Conservation (phyloP, 2,113 vertebrate genomes). For the Eulacestoma nigropectus region DNA sequence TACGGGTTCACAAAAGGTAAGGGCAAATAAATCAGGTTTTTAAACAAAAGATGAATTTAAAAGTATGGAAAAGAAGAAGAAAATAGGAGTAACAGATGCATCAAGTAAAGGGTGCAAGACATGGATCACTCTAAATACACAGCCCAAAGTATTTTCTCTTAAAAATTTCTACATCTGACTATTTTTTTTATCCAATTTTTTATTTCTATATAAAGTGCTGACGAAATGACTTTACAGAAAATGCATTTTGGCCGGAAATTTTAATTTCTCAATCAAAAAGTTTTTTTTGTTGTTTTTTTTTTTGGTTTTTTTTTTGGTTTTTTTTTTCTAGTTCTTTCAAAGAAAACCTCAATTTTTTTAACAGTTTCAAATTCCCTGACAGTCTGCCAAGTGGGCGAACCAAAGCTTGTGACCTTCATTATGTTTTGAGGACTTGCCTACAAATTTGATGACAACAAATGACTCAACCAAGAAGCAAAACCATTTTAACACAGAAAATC, state of each 20-base stretch:
- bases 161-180: not conserved
- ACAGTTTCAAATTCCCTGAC: not conserved
- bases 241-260: not conserved
- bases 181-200: not conserved
- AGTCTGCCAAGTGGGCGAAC: not conserved
- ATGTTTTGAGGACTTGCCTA: not conserved
- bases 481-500: constrained; percentile 3
- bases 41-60: not conserved
- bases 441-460: constrained; percentile 4
- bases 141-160: not conserved
- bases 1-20: accelerated
- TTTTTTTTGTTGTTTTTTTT: not conserved
- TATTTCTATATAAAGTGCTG: not conserved
- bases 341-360: not conserved
- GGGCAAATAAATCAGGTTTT: accelerated
- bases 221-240: not conserved
- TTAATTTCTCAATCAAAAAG: not conserved
- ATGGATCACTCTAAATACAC: not conserved
- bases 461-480: constrained; percentile 27
- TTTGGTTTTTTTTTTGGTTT: no score
- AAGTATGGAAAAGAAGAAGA: not conserved
- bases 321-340: not conserved
- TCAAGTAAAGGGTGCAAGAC: not conserved
- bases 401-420: not conserved
- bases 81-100: not conserved